Base-by-base conservation (phyloP, 2,888 invertebrate genomes). In the Norana najaformis region DNA sequence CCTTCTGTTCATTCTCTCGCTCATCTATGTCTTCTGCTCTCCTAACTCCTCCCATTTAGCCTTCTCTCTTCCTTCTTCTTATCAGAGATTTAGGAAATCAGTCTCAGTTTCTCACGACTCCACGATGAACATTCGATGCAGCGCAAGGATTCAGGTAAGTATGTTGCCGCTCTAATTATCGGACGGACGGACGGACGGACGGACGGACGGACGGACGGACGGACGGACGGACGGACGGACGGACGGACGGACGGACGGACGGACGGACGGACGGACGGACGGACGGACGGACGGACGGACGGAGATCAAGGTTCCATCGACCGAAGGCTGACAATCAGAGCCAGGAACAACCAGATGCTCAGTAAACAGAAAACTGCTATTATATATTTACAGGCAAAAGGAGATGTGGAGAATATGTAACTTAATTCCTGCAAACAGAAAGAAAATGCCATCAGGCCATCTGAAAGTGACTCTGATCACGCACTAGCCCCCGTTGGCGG, bases 61-160 rank as follows among this genome's bases (percentile, higher is more conserved):
- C 5, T 69, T n/a, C n/a, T n/a, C 69, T n/a, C 16, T 8, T 69
- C n/a, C 69, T n/a, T 69, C 16, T 16, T 8, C n/a, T 11, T n/a
- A 69, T 4, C n/a, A 8, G 69, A n/a, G 69, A 30, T 8, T n/a
- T 69, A n/a, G 30, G 30, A n/a, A 69, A 69, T 69, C 69, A n/a
- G 69, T 69, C 69, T 69, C 69, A 69, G 69, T n/a, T 69, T 69
- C 69, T 69, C 69, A 69, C 69, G 69, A n/a, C 69, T 69, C n/a
- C n/a, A n/a, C 69, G 69, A n/a, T 69, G 30, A 69, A 69, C 69
- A 30, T 69, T 69, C n/a, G 69, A 69, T 69, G n/a, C 6, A 69
- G 69, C 30, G n/a, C 69, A 8, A 1, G n/a, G 1, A 47, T 69
- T 30, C n/a, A n/a, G n/a, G n/a, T 69, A 23, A 23, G 23, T 47